These are phyloP conservation scores for Poliocrania exsul DNA, from an alignment of 2,797 vertebrate genomes.

Conservation along the genomic window DNA sequence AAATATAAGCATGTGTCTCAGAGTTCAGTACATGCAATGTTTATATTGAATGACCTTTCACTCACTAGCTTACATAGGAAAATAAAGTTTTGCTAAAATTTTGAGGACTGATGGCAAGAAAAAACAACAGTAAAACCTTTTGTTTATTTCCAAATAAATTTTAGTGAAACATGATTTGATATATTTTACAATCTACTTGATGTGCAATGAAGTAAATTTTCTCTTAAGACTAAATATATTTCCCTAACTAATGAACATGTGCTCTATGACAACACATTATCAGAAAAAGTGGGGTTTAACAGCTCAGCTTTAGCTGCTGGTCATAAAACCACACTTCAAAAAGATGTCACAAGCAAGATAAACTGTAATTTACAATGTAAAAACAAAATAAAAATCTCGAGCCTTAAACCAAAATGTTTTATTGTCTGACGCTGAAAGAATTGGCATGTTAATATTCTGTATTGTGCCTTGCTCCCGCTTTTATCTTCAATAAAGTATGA, in stretches of 20 bases:
- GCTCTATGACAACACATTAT: background rate
- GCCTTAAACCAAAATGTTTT: background rate
- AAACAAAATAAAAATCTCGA: background rate
- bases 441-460: conserved; percentile 22
- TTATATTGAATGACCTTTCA: background rate
- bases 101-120: background rate
- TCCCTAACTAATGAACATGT: background rate
- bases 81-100: background rate
- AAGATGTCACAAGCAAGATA: background rate
- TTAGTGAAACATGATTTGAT: background rate
- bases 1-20: background rate
- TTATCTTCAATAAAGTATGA: conserved; percentile 47
- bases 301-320: background rate
- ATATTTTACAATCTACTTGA: background rate
- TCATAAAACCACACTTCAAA: background rate
- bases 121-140: background rate
- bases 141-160: background rate
- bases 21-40: background rate
- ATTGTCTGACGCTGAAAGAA: background rate
- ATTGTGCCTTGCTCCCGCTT: background rate
- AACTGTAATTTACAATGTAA: background rate
- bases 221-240: background rate
- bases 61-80: background rate
- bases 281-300: background rate
- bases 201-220: background rate